These are phyloP conservation scores for Neuroscelio doddi DNA, from an alignment of 2,888 invertebrate species.

Conservation along the genomic window DNA sequence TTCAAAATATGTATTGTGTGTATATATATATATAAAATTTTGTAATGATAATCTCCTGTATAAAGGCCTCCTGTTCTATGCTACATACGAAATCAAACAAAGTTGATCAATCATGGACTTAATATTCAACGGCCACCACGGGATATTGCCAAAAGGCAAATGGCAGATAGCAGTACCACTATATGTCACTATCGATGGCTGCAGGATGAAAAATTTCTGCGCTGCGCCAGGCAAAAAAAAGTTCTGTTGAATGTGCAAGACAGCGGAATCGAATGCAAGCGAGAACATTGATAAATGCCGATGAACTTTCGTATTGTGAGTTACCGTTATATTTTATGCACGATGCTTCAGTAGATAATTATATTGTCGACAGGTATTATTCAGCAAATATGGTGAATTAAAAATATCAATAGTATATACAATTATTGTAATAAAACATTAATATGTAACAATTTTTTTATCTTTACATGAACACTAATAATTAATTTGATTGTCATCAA, in stretches of 20 bases:
- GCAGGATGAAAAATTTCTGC: not conserved
- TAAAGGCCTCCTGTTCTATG: too few relatives aligned
- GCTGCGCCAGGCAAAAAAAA: not conserved
- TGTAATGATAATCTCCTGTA: too few relatives aligned
- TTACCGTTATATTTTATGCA: not conserved
- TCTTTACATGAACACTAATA: too few relatives aligned
- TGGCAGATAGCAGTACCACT: not conserved
- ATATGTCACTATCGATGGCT: not conserved
- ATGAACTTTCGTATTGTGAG: not conserved
- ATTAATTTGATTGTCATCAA: too few relatives aligned
- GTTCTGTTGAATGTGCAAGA: conserved; percentile 5
- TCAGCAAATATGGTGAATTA: too few relatives aligned
- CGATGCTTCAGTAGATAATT: not conserved
- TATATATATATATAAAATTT: too few relatives aligned
- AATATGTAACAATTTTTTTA: too few relatives aligned
- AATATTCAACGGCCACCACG: not conserved
- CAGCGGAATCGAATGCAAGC: not conserved
- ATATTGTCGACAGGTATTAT: not conserved
- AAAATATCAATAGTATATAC: too few relatives aligned
- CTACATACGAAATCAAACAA: not conserved
- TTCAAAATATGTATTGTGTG: too few relatives aligned
- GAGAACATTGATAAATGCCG: conserved; percentile 2
- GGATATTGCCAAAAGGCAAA: not conserved
- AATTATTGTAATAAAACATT: too few relatives aligned
- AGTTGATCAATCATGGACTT: conserved; percentile 1